Evolutionary conservation across 2,888 invertebrate species (phyloP).

Genomic region (Corythucha ciliata): DNA sequence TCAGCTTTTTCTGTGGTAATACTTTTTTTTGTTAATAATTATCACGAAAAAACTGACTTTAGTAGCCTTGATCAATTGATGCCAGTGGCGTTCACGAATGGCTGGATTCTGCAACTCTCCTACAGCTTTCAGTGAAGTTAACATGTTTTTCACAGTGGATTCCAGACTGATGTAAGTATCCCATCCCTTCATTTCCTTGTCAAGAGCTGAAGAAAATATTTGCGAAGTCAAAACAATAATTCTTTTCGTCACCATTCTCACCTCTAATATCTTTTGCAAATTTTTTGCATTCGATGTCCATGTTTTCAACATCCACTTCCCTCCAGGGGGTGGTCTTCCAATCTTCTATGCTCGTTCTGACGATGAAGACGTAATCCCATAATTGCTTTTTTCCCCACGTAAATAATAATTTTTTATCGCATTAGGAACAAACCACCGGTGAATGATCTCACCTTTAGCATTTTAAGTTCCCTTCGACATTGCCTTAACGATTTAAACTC

Average conservation of each 20-base stretch:
- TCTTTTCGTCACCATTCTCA: constrained; percentile 34
- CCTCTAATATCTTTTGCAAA: constrained; percentile 86
- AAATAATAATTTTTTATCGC: not conserved
- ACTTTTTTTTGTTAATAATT: not conserved
- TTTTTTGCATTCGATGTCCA: constrained; percentile 97
- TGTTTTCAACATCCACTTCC: constrained; percentile 93
- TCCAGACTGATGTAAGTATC: constrained; percentile 82
- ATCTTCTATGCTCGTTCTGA: constrained; percentile 82
- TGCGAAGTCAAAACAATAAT: not conserved
- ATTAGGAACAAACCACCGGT: not conserved
- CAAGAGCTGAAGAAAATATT: constrained; percentile 49
- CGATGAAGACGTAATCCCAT: constrained; percentile 90
- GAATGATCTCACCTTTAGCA: constrained; percentile 60
- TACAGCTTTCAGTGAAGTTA: constrained; percentile 88
- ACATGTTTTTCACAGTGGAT: constrained; percentile 89
- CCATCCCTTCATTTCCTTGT: constrained; percentile 95
- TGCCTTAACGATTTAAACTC: constrained; percentile 88
- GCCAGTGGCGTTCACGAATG: constrained; percentile 92
- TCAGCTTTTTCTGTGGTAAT: no score
- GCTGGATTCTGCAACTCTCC: constrained; percentile 94
- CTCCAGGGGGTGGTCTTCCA: constrained; percentile 98
- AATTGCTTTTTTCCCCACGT: constrained; percentile 57
- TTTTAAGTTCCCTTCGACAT: constrained; percentile 79
- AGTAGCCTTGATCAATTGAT: constrained; percentile 90
- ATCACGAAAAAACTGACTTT: constrained; percentile 53